Conservation (phyloP, 1,140 invertebrate genomes). For the Paraescarpia echinospica region DNA sequence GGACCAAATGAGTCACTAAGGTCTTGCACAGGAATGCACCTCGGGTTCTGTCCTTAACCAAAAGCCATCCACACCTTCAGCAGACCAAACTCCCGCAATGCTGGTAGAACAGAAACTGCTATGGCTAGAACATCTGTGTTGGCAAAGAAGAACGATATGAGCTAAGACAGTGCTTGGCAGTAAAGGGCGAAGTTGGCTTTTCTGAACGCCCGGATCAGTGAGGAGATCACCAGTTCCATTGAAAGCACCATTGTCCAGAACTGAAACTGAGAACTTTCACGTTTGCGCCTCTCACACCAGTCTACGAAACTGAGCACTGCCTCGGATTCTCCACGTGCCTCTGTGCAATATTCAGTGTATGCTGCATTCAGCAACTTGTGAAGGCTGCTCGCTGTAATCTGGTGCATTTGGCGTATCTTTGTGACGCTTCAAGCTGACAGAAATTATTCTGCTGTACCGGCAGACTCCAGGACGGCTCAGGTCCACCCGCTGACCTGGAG, state of each 20-base stretch:
- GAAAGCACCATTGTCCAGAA: not conserved
- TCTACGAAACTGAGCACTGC: no score
- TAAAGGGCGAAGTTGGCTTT: not conserved
- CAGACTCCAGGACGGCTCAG: not conserved
- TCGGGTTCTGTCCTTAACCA: no score
- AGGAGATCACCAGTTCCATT: not conserved
- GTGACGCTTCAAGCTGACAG: no score
- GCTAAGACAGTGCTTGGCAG: not conserved
- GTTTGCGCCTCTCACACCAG: no score
- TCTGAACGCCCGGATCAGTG: not conserved
- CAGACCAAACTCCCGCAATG: no score
- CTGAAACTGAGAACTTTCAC: not conserved
- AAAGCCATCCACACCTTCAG: no score
- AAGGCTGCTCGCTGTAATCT: not conserved
- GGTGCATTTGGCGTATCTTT: not conserved
- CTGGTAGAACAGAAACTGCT: no score
- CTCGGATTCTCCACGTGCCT: no score
- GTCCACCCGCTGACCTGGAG: conserved; percentile 37
- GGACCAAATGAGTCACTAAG: no score
- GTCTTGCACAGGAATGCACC: no score
- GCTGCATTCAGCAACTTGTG: no score
- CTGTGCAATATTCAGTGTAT: not conserved
- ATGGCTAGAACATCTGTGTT: conserved; percentile 22
- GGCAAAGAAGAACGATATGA: conserved; percentile 33
- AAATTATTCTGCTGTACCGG: not conserved